phyloP scores from a whole-genome alignment of 2,888 invertebrate species.

The Yponomeuta sedellus region DNA sequence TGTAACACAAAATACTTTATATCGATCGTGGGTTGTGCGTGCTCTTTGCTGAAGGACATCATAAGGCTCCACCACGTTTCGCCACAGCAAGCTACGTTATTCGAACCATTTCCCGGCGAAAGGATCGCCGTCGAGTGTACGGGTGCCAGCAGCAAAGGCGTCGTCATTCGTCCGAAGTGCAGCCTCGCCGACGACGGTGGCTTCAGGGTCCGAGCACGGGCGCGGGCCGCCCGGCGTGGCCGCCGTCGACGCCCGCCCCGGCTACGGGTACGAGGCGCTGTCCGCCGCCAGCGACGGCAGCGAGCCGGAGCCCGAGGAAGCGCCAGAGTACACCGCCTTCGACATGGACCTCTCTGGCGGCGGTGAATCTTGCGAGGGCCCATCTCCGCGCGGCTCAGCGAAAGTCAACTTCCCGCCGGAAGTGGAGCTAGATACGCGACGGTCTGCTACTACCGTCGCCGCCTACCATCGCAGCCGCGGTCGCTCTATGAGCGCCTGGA shows the following conservation, averaged over 20 bases:
- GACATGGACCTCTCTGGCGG: constrained; percentile 67
- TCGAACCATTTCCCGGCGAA: constrained; percentile 58
- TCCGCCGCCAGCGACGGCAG: constrained; percentile 70
- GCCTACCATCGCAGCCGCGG: constrained; percentile 76
- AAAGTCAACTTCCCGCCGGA: constrained; percentile 81
- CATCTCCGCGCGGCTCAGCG: constrained; percentile 70
- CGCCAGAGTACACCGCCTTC: constrained; percentile 59
- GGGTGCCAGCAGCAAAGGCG: constrained; percentile 57
- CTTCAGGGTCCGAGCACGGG: constrained; percentile 50
- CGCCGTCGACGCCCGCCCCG: constrained; percentile 62
- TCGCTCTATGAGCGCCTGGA: constrained; percentile 91
- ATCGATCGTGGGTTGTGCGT: constrained; percentile 5
- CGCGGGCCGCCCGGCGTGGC: constrained; percentile 43
- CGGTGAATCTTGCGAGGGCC: constrained; percentile 59
- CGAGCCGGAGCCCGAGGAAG: constrained; percentile 58
- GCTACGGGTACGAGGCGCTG: constrained; percentile 70
- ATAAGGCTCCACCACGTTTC: constrained; percentile 66
- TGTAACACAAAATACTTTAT: neutral
- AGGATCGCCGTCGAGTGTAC: constrained; percentile 53
- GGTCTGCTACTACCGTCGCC: constrained; percentile 60
- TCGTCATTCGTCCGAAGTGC: constrained; percentile 69
- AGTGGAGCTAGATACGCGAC: constrained; percentile 67
- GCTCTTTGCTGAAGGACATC: constrained; percentile 25
- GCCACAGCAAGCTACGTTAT: constrained; percentile 69
- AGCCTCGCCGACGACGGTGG: constrained; percentile 54